Base-by-base conservation (phyloP, 2,113 vertebrate species). In the Brachirus orientalis region DNA sequence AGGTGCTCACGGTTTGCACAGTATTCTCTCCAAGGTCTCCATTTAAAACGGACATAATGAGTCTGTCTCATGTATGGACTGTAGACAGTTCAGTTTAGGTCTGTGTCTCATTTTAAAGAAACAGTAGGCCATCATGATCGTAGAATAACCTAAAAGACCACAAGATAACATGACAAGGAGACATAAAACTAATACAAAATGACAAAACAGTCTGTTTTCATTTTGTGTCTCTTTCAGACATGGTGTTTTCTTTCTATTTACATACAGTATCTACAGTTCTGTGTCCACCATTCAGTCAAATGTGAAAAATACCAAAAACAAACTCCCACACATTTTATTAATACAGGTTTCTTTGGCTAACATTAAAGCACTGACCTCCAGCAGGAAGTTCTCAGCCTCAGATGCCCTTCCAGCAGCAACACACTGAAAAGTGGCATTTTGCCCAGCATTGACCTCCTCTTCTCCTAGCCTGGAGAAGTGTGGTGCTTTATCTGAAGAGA, bases 351-450 rank as follows among this genome's bases (percentile, higher is more conserved):
- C 19, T 55, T 55, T 13, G 33, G 41, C 36, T 35, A 55, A n/a
- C 57, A 53, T 57, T 50, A 40, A 73, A 76, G 11, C 43, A 86
- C 93, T 94, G 77, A 98, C 98, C 95, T 99, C 97, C 89, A 99
- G 88, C 47, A 98, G 90, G 86, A 98, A 96, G 53, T 78, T 92
- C 80, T 98, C 96, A 0, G 95, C 93, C 80, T 98, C 96, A 0
- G 94, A 88, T 0, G 96, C 95, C 41, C 95, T 92, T 56, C 96
- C 97, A 0, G 96, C 92, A 0, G 96, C 97, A 86, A 97, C 96
- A 3, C 98, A 99, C 84, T 97, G 96, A 88, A 99, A 98, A 8
- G 96, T 95, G 65, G 96, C 97, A 0, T 99, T 99, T 86, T 99
- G 97, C 56, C 96, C 97, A 0, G 97, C 96, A 0, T 99, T 99